Evolutionary conservation across 2,888 invertebrate species (phyloP).

Genomic region (Pristionchus fissidentatus): DNA sequence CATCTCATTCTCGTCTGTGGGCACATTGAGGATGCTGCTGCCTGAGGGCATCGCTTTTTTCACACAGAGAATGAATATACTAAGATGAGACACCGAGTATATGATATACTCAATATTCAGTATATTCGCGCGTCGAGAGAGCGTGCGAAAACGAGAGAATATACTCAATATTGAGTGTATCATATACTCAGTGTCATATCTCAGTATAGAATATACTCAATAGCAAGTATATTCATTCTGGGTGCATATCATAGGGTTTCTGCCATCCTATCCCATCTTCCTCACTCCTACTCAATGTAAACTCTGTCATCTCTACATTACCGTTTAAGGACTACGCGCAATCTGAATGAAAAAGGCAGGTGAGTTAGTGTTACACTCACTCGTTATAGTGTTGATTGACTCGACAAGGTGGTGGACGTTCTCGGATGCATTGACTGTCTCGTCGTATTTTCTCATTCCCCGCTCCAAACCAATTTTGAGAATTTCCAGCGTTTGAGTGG

Average conservation of each 20-base stretch:
- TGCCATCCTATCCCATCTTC: no score
- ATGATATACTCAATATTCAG: not conserved
- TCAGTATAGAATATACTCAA: no score
- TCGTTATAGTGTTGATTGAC: constrained; percentile 26
- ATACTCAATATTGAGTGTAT: no score
- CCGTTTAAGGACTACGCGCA: no score
- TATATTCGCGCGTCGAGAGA: no score
- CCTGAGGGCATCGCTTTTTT: constrained; percentile 54
- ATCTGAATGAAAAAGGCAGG: no score
- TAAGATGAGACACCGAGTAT: not conserved
- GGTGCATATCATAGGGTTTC: no score
- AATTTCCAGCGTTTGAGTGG: not conserved
- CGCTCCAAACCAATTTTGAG: constrained; percentile 39
- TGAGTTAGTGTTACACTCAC: no score
- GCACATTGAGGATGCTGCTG: constrained; percentile 61
- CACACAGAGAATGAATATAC: not conserved
- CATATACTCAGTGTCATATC: not conserved
- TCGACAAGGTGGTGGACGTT: constrained; percentile 3
- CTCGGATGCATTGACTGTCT: not conserved
- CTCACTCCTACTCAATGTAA: no score
- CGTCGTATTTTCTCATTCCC: constrained; percentile 35
- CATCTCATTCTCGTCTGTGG: constrained; percentile 64
- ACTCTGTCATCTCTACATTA: no score
- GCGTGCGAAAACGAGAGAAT: no score
- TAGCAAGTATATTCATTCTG: no score